phyloP scores from a whole-genome alignment of 2,888 invertebrate species.

The Microplitis manilae region DNA sequence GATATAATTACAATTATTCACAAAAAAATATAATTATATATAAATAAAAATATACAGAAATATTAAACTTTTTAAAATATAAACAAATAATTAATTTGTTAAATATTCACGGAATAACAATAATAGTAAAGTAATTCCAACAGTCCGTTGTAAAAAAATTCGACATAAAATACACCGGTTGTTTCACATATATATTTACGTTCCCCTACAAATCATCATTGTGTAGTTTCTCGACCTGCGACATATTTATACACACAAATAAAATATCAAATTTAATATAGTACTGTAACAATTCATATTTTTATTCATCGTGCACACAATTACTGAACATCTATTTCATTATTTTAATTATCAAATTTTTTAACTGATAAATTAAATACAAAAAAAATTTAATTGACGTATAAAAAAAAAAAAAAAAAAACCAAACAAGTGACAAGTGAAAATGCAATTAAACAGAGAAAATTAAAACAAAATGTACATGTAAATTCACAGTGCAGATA shows the following conservation, averaged over 20 bases:
- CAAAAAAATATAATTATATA: constrained; percentile 10
- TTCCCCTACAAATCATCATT: constrained; percentile 57
- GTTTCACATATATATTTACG: constrained; percentile 53
- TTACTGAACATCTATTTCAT: constrained; percentile 1
- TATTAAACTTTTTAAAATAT: background rate
- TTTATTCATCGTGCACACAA: background rate
- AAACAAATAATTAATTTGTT: constrained; percentile 13
- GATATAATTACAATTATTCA: constrained; percentile 4
- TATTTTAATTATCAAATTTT: background rate
- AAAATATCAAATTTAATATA: constrained; percentile 21
- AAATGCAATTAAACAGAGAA: background rate
- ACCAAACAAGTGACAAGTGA: background rate
- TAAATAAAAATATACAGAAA: constrained; percentile 8
- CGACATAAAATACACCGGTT: constrained; percentile 31
- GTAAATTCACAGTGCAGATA: constrained; percentile 59
- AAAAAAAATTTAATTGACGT: background rate
- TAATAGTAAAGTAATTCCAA: constrained; percentile 29
- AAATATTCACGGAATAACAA: background rate
- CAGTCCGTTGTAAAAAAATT: constrained; percentile 32
- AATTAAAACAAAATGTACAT: background rate
- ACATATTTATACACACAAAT: constrained; percentile 62
- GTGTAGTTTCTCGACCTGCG: constrained; percentile 63
- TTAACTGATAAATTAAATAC: background rate
- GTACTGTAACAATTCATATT: background rate
- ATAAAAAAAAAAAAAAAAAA: background rate